Conservation (phyloP, 2,888 invertebrate species). For the Cantharis nigra region DNA sequence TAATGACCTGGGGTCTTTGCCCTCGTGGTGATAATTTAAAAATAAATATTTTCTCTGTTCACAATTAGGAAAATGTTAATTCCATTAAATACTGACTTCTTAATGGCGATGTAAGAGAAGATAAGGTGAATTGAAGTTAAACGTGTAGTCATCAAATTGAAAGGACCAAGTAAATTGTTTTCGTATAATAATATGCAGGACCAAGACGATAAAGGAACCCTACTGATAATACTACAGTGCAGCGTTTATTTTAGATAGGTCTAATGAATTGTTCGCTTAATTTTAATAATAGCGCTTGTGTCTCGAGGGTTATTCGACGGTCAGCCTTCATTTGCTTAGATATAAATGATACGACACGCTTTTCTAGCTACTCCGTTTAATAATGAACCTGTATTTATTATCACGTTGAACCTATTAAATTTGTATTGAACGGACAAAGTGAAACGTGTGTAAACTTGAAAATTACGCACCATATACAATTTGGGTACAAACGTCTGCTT, state of each 20-base stretch:
- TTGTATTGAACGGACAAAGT: not conserved
- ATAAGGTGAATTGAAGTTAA: not conserved
- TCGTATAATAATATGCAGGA: constrained; percentile 19
- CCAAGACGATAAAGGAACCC: constrained; percentile 16
- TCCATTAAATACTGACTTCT: not conserved
- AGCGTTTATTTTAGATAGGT: constrained; percentile 25
- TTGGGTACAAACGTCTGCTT: not conserved
- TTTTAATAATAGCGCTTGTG: constrained; percentile 26
- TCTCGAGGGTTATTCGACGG: constrained; percentile 15
- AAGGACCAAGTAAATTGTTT: constrained; percentile 1
- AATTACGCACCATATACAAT: not conserved
- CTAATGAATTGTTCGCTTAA: constrained; percentile 27
- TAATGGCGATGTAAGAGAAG: not conserved
- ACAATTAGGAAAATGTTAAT: not conserved
- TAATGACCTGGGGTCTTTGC: constrained; percentile 16
- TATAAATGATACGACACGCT: constrained; percentile 26
- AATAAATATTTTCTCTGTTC: not conserved
- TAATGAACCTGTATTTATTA: constrained; percentile 1
- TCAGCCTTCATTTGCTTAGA: constrained; percentile 15
- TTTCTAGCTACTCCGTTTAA: not conserved
- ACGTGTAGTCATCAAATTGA: not conserved
- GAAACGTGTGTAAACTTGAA: not conserved
- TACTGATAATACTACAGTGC: constrained; percentile 16
- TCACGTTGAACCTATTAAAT: not conserved
- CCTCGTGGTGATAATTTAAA: not conserved